Conservation (phyloP, 2,888 invertebrate genomes). For the Morinoia aosen region DNA sequence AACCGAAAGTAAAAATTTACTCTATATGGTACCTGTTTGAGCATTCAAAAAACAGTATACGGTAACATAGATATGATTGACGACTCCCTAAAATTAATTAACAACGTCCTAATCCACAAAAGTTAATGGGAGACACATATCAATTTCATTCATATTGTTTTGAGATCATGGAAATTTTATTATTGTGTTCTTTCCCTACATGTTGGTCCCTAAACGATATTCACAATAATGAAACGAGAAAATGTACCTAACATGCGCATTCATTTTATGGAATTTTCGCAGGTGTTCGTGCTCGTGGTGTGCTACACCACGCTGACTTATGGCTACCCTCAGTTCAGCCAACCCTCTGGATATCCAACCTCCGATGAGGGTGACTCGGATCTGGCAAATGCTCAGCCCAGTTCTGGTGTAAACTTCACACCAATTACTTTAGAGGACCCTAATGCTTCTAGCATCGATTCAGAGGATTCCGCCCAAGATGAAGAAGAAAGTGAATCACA, state of each 20-base stretch:
- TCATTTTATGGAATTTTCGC: not conserved
- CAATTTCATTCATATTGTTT: too few species aligned
- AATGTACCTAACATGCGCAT: not conserved
- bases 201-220: too few species aligned
- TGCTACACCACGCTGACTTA: not conserved
- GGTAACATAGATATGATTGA: too few species aligned
- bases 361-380: not conserved
- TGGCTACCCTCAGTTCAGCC: not conserved
- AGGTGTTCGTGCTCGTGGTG: not conserved
- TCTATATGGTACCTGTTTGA: too few species aligned
- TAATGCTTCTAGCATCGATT: not conserved
- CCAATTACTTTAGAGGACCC: not conserved
- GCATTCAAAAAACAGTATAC: too few species aligned
- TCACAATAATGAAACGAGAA: too few species aligned
- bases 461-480: not conserved
- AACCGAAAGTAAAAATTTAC: too few species aligned
- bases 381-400: not conserved
- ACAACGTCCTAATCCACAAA: too few species aligned
- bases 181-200: too few species aligned
- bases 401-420: not conserved
- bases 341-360: not conserved
- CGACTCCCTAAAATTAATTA: too few species aligned
- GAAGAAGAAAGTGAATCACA: not conserved
- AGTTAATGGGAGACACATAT: too few species aligned
- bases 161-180: too few species aligned